Conservation (phyloP, 92 coral and sea anemone species). For the Phenganax marumi region DNA sequence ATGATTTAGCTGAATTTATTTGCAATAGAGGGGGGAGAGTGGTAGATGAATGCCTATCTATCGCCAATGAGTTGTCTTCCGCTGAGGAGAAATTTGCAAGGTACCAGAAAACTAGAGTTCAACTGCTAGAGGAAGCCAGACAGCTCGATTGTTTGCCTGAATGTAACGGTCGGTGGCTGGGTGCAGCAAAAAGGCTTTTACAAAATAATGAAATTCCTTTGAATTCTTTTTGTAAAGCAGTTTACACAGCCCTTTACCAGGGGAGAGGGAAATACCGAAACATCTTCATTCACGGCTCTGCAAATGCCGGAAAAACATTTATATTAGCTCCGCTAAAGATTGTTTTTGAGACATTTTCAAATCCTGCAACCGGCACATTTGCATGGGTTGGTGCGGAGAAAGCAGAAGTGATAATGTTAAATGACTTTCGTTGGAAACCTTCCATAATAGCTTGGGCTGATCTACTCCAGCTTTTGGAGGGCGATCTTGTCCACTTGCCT, state of each 20-base stretch:
- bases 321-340: constrained; percentile 30
- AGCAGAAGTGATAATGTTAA: constrained; percentile 44
- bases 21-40: constrained; percentile 52
- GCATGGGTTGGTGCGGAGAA: constrained; percentile 54
- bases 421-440: constrained; percentile 43
- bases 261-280: constrained; percentile 48
- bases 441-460: constrained; percentile 47
- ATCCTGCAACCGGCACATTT: constrained; percentile 56
- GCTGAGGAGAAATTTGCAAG: constrained; percentile 44
- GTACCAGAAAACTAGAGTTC: constrained; percentile 33
- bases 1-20: constrained; percentile 51
- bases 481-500: constrained; percentile 42
- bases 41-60: constrained; percentile 41
- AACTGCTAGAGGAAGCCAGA: not conserved
- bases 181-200: constrained; percentile 44
- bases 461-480: constrained; percentile 36
- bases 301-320: constrained; percentile 45
- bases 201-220: constrained; percentile 22
- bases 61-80: constrained; percentile 48
- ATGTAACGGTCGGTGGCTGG: constrained; percentile 46
- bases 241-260: constrained; percentile 17
- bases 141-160: constrained; percentile 16
- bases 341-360: constrained; percentile 30
- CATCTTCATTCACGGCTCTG: constrained; percentile 41
- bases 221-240: not conserved